Evolutionary conservation across 2,797 vertebrate species (phyloP).

Genomic region (Sebastes dallii): DNA sequence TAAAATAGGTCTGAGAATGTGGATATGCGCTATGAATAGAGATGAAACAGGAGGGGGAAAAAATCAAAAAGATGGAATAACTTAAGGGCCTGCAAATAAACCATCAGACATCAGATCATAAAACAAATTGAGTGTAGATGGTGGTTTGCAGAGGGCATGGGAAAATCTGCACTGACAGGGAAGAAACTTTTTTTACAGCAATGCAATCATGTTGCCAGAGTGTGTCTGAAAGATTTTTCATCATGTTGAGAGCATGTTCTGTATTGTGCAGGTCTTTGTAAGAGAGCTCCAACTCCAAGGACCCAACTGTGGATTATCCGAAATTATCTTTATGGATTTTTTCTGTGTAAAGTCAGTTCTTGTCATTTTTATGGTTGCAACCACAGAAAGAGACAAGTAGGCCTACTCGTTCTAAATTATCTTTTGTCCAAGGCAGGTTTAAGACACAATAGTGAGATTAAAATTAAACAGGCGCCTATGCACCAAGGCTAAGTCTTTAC

Average conservation of each 20-base stretch:
- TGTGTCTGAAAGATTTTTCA: conserved; percentile 57
- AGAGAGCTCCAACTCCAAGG: conserved; percentile 7
- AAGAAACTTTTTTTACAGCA: conserved; percentile 84
- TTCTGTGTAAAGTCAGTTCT: background rate
- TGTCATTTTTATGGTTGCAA: background rate
- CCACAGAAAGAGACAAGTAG: background rate
- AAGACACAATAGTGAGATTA: background rate
- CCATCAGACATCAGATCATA: conserved; percentile 58
- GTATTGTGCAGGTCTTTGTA: conserved; percentile 8
- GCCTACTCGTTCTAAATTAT: background rate
- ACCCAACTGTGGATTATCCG: background rate
- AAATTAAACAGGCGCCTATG: background rate
- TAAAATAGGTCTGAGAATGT: conserved; percentile 83
- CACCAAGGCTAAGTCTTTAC: fast-evolving
- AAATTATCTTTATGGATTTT: background rate
- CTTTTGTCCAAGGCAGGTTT: background rate
- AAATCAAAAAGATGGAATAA: conserved; percentile 51
- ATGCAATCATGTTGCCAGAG: conserved; percentile 81
- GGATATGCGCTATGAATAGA: conserved; percentile 83
- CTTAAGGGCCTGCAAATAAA: conserved; percentile 69
- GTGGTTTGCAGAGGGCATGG: conserved; percentile 64
- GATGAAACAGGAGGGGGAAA: conserved; percentile 54
- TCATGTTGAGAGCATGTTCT: conserved; percentile 37
- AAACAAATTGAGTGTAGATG: conserved; percentile 33
- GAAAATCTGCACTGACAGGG: conserved; percentile 51